Evolutionary conservation across 2,113 vertebrate species (phyloP).

Genomic region (Tichodroma muraria): DNA sequence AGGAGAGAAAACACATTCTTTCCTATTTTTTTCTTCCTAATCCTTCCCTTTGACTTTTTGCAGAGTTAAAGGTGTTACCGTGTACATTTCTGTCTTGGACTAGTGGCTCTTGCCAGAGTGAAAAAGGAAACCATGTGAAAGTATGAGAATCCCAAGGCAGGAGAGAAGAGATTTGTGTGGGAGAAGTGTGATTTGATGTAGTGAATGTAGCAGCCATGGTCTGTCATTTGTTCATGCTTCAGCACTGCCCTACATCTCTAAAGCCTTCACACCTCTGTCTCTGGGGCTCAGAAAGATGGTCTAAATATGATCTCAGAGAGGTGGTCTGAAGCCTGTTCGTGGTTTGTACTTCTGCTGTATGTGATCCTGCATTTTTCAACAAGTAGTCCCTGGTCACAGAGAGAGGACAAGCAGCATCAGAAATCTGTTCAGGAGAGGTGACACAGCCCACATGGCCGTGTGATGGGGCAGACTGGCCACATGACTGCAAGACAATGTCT

Average conservation of each 20-base stretch:
- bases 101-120: neutral
- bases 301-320: neutral
- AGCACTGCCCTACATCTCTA: neutral
- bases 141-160: neutral
- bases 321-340: neutral
- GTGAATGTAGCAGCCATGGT: neutral
- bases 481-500: neutral
- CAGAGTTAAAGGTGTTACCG: neutral
- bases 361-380: neutral
- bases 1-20: neutral
- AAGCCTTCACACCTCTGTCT: neutral
- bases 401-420: neutral
- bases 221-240: neutral
- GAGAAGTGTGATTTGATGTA: neutral
- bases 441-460: fast-evolving
- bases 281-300: neutral
- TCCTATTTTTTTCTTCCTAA: neutral
- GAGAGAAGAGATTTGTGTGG: neutral
- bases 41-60: neutral
- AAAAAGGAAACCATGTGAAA: neutral
- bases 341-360: neutral
- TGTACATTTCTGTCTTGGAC: neutral
- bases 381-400: fast-evolving
- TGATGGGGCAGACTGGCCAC: neutral
- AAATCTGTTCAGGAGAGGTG: neutral